Conservation (phyloP, 2,797 vertebrate genomes). For the Caiman crocodilus region DNA sequence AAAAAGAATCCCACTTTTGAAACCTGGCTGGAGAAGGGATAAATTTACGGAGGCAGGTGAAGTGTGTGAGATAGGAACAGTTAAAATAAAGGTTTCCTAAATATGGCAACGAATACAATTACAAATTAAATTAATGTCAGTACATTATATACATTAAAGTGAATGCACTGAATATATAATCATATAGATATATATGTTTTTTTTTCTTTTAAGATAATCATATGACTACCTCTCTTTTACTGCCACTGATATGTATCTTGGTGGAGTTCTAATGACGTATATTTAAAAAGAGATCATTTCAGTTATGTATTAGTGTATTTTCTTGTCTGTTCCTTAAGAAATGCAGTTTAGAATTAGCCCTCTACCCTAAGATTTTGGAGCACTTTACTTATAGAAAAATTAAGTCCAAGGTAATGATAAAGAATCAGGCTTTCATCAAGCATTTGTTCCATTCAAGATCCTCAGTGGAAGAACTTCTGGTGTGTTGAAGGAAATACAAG, state of each 20-base stretch:
- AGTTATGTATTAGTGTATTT: not conserved
- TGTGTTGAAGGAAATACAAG: not conserved
- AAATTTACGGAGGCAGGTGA: slow-evolving; percentile 56
- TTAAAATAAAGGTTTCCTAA: slow-evolving; percentile 38
- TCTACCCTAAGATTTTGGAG: not conserved
- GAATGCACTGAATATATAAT: slow-evolving; percentile 52
- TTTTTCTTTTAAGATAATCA: slow-evolving; percentile 58
- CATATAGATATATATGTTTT: slow-evolving; percentile 21
- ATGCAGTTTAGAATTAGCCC: not conserved
- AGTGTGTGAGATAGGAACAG: slow-evolving; percentile 44
- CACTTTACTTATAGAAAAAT: not conserved
- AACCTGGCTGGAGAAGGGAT: slow-evolving; percentile 23
- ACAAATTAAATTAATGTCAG: slow-evolving; percentile 18
- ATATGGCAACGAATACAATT: slow-evolving; percentile 41
- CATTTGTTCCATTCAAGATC: not conserved
- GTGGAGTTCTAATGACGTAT: slow-evolving; percentile 19
- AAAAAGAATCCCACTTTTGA: slow-evolving; percentile 50
- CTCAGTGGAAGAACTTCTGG: not conserved
- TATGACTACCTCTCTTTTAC: slow-evolving; percentile 38
- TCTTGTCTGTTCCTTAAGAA: slow-evolving; percentile 13
- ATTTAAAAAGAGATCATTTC: slow-evolving; percentile 40
- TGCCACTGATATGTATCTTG: slow-evolving; percentile 4
- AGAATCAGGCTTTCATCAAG: not conserved
- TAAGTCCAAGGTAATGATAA: not conserved
- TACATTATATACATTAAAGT: slow-evolving; percentile 47